Base-by-base conservation (phyloP, 2,797 vertebrate genomes). In the Channallabes apus region DNA sequence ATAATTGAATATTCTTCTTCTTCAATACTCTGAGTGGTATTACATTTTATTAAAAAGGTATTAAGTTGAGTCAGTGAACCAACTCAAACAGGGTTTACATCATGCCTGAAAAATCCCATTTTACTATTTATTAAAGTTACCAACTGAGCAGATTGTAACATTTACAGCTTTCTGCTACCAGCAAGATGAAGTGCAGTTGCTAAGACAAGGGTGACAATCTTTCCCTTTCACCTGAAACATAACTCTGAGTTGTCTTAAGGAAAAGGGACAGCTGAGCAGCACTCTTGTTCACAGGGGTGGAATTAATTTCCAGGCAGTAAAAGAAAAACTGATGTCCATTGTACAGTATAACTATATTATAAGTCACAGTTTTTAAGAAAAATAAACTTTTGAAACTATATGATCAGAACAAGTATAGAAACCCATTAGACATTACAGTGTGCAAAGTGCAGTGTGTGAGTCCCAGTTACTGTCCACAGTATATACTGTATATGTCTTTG, bases 51-150 rank as follows among this genome's bases (percentile, higher is more conserved):
- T 79, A 69, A 59, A 79, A 84, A 72, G 17, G 35, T 22, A 80
- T 61, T 51, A 38, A 75, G 80, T 73, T 71, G 51, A 59, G 67
- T 41, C 58, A 73, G 8, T 82, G 81, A 72, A 46, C 69, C 32
- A 59, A 73, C 62, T 17, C 56, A 64, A 73, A 75, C 32, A 73
- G 79, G 4, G 62, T 80, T 80, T n/a, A 67, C 27, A 54, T 32
- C 79, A 54, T 67, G 61, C 41, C 79, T 80, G 79, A 51, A 54
- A 80, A 54, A 65, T 46, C n/a, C 24, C 22, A 80, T 7, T 22
- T 27, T 54, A 29, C 17, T 67, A 46, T 79, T 67, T 67, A 62
- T 79, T 51, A 12, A 61, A 62, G 61, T 64, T 65, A 65, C 78
- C 65, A 65, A 80, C 38, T 29, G 24, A 61, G 76, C 76, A 27